A percentile compares a stretch with the other conserved stretches of the same genome.
phyloP scores from a whole-genome alignment of 2,888 invertebrate species.

The Pilophorus perplexus region DNA sequence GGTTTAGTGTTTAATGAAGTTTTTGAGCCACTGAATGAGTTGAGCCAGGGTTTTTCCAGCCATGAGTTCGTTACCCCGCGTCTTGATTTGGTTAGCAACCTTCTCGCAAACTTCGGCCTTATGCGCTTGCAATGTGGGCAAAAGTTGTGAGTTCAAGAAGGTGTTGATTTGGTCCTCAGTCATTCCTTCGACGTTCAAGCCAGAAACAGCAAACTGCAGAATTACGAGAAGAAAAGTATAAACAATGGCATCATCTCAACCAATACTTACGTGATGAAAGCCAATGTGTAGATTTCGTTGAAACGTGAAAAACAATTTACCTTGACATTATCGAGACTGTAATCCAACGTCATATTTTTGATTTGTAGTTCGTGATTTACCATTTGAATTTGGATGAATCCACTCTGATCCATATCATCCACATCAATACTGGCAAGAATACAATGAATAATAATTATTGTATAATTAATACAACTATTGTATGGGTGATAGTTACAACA shows the following conservation, averaged over 20 bases:
- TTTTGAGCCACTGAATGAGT: conserved; percentile 36
- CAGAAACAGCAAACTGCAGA: conserved; percentile 35
- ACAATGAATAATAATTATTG: neutral
- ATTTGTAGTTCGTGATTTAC: conserved; percentile 35
- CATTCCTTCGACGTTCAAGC: conserved; percentile 38
- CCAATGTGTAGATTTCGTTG: neutral
- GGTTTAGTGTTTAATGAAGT: conserved; percentile 29
- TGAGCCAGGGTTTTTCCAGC: conserved; percentile 36
- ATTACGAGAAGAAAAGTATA: no score
- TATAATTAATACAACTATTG: no score
- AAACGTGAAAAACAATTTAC: conserved; percentile 8
- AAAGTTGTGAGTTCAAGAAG: conserved; percentile 32
- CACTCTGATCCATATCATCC: conserved; percentile 29
- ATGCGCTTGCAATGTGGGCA: conserved; percentile 21
- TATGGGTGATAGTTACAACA: no score
- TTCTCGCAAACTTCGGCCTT: conserved; percentile 22
- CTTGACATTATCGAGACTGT: conserved; percentile 25
- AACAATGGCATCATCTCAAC: no score
- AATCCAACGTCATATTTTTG: conserved; percentile 22
- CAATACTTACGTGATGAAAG: neutral
- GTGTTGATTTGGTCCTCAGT: conserved; percentile 29
- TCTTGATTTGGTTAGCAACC: conserved; percentile 8
- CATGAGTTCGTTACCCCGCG: conserved; percentile 30
- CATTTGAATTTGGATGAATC: conserved; percentile 31
- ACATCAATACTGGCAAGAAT: conserved; percentile 30